Percentiles rank a stretch among this genome's conserved stretches.
phyloP scores from a whole-genome alignment of 37 sponge, comb jelly and placozoan species.

The Haliclona indistincta region DNA sequence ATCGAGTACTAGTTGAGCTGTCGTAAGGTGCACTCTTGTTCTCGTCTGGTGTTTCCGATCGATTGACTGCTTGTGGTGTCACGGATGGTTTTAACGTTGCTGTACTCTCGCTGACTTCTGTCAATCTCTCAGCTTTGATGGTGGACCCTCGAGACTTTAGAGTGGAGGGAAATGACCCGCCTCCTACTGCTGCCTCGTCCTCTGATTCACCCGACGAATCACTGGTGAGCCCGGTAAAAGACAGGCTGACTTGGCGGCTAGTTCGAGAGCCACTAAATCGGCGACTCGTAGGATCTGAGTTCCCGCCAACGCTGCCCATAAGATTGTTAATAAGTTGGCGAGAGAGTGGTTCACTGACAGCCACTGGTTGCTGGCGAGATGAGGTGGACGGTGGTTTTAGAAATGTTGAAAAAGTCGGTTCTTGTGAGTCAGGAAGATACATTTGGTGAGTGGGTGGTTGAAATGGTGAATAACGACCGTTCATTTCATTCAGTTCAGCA shows the following conservation, averaged over 20 bases:
- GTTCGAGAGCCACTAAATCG: neutral
- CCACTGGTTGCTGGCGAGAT: neutral
- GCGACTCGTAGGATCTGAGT: no score
- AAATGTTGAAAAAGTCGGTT: neutral
- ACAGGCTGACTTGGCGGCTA: neutral
- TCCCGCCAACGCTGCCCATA: neutral
- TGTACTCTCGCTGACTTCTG: neutral
- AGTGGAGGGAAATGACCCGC: neutral
- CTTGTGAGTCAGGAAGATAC: neutral
- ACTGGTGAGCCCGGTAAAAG: neutral
- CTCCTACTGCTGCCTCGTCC: neutral
- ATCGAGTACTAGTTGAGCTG: neutral
- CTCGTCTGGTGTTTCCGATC: neutral
- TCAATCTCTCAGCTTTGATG: neutral
- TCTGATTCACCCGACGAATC: neutral
- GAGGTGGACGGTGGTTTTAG: neutral
- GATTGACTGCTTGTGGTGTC: neutral
- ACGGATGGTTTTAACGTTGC: slow-evolving; percentile 3
- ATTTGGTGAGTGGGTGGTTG: neutral
- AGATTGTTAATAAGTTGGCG: neutral
- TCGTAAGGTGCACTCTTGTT: neutral
- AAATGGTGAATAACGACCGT: neutral
- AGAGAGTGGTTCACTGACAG: no score
- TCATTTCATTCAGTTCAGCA: slow-evolving; percentile 1
- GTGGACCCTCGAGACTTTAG: neutral